These are phyloP conservation scores for Drosophila fulvimacula DNA, from an alignment of 2,888 invertebrate species.

Conservation along the genomic window DNA sequence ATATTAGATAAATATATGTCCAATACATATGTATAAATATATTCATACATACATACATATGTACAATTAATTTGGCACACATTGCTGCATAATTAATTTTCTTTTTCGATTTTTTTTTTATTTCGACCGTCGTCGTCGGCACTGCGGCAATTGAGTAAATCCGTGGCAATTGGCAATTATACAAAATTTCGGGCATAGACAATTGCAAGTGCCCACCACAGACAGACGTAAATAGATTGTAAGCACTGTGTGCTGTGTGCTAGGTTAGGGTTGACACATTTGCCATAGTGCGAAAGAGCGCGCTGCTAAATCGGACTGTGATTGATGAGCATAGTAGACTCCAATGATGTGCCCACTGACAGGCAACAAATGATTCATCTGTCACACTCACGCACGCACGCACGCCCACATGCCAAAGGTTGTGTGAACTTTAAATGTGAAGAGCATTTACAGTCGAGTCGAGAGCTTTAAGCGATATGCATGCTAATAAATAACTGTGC, in stretches of 20 bases:
- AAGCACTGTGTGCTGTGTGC: conserved; percentile 43
- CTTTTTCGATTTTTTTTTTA: conserved; percentile 8
- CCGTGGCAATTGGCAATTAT: conserved; percentile 80
- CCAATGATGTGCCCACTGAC: conserved; percentile 70
- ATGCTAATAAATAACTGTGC: conserved; percentile 53
- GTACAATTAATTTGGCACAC: conserved; percentile 79
- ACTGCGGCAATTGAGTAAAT: conserved; percentile 76
- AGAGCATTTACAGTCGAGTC: conserved; percentile 54
- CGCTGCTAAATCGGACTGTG: conserved; percentile 40
- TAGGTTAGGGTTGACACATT: conserved; percentile 61
- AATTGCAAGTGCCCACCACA: conserved; percentile 47
- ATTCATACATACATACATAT: conserved; percentile 6
- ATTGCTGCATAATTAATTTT: conserved; percentile 25
- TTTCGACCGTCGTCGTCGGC: conserved; percentile 44
- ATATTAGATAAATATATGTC: conserved; percentile 20
- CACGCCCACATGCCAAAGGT: conserved; percentile 16
- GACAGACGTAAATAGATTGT: conserved; percentile 55
- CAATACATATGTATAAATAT: not conserved
- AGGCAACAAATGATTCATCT: conserved; percentile 71
- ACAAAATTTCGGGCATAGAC: conserved; percentile 77
- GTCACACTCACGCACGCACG: conserved; percentile 10
- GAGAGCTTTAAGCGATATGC: conserved; percentile 32
- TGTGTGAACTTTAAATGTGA: conserved; percentile 55
- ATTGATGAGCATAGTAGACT: conserved; percentile 61
- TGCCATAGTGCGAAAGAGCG: conserved; percentile 23